Evolutionary conservation across 2,113 vertebrate genomes (phyloP).

Genomic region (Caranx melampygus): DNA sequence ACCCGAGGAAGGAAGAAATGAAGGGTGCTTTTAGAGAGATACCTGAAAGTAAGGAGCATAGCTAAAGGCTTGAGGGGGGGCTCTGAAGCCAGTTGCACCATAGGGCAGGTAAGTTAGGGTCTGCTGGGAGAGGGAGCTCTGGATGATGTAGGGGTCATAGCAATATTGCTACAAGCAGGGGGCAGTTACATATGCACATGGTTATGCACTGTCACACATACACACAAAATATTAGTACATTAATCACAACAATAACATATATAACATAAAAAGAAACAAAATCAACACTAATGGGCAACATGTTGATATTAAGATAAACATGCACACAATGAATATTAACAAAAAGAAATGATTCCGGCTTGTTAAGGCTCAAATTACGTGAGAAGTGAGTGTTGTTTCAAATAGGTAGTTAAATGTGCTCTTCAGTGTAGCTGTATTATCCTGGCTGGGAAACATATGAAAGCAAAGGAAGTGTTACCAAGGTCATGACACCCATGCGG

Average conservation of each 20-base stretch:
- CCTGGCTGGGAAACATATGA: background rate
- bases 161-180: constrained; percentile 72
- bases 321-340: background rate
- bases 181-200: constrained; percentile 54
- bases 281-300: background rate
- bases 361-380: no score
- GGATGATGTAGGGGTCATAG: constrained; percentile 77
- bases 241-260: background rate
- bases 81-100: constrained; percentile 60
- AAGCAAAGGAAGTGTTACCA: constrained; percentile 83
- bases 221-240: constrained; percentile 18
- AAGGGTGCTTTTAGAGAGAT: constrained; percentile 21
- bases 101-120: constrained; percentile 72
- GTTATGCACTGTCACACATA: constrained; percentile 40
- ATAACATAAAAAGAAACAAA: background rate
- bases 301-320: background rate
- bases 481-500: constrained; percentile 94
- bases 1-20: constrained; percentile 22
- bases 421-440: background rate
- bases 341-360: no score
- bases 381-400: no score
- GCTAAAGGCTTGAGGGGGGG: constrained; percentile 50
- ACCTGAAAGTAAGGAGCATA: constrained; percentile 72
- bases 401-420: background rate
- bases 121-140: constrained; percentile 77